phyloP scores from a whole-genome alignment of 2,888 invertebrate genomes.

The Acrocera orbiculus region DNA sequence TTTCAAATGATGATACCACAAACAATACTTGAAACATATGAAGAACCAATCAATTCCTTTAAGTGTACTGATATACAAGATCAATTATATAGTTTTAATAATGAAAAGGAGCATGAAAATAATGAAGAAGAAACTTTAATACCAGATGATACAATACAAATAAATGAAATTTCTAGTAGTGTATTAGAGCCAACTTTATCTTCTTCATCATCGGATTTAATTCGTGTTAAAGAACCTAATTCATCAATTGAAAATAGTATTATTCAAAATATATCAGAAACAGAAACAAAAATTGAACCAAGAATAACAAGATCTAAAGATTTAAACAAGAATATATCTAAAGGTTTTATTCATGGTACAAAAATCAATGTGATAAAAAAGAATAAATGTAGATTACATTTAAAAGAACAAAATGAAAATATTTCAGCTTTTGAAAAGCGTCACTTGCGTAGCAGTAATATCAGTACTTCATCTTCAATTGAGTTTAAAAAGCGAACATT shows the following conservation, averaged over 20 bases:
- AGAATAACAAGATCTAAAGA: neutral
- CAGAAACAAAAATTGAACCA: neutral
- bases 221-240: neutral
- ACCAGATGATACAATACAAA: constrained; percentile 37
- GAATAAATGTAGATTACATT: constrained; percentile 1
- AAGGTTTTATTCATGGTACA: constrained; percentile 2
- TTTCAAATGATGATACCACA: neutral
- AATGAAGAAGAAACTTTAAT: constrained; percentile 1
- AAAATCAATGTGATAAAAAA: constrained; percentile 10
- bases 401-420: constrained; percentile 9
- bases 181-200: constrained; percentile 27
- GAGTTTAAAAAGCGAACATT: constrained; percentile 25
- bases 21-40: neutral
- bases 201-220: neutral
- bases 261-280: neutral
- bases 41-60: too few relatives aligned
- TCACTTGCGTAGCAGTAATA: constrained; percentile 26
- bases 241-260: neutral
- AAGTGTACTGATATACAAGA: too few relatives aligned
- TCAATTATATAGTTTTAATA: neutral
- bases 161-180: constrained; percentile 49
- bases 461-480: too few relatives aligned
- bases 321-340: constrained; percentile 1
- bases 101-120: neutral
- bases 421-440: constrained; percentile 18